These are phyloP conservation scores for Nesidiocoris tenuis DNA, from an alignment of 2,888 invertebrate genomes.

Conservation along the genomic window DNA sequence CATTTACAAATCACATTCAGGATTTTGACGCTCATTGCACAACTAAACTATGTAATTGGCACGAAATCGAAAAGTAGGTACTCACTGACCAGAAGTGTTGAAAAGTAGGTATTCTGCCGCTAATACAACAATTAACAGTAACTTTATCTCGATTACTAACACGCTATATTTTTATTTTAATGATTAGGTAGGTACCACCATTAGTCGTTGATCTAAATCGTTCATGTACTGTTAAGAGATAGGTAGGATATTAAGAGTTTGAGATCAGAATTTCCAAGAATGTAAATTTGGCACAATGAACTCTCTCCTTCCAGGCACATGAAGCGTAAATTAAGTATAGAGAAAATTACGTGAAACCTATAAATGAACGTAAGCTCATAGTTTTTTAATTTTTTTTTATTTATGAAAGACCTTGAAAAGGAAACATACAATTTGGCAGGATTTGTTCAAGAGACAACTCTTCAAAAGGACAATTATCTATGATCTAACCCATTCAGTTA, in stretches of 20 bases:
- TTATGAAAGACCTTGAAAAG: slow-evolving; percentile 34
- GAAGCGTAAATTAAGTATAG: slow-evolving; percentile 19
- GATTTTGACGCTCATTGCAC: slow-evolving; percentile 32
- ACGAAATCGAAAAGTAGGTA: slow-evolving; percentile 17
- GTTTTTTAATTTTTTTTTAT: too few species aligned
- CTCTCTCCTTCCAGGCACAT: slow-evolving; percentile 36
- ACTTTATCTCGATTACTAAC: slow-evolving; percentile 31
- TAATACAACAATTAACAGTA: slow-evolving; percentile 35
- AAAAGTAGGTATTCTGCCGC: slow-evolving; percentile 21
- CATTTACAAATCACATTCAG: slow-evolving; percentile 42
- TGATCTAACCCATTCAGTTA: neutral
- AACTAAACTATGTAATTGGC: slow-evolving; percentile 41
- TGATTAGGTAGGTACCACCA: slow-evolving; percentile 14
- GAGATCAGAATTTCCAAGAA: slow-evolving; percentile 42
- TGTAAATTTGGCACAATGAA: slow-evolving; percentile 40
- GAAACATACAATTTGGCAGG: slow-evolving; percentile 22
- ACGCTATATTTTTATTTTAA: slow-evolving; percentile 3
- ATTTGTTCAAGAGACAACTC: slow-evolving; percentile 20
- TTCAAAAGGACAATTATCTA: neutral
- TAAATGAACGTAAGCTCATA: slow-evolving; percentile 34
- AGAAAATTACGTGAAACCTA: slow-evolving; percentile 8
- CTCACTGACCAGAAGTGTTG: slow-evolving; percentile 18
- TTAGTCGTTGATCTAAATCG: slow-evolving; percentile 17
- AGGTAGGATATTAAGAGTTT: slow-evolving; percentile 23
- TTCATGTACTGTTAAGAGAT: slow-evolving; percentile 32